Base-by-base conservation (phyloP, 2,888 invertebrate species). In the Nymphalis urticae region DNA sequence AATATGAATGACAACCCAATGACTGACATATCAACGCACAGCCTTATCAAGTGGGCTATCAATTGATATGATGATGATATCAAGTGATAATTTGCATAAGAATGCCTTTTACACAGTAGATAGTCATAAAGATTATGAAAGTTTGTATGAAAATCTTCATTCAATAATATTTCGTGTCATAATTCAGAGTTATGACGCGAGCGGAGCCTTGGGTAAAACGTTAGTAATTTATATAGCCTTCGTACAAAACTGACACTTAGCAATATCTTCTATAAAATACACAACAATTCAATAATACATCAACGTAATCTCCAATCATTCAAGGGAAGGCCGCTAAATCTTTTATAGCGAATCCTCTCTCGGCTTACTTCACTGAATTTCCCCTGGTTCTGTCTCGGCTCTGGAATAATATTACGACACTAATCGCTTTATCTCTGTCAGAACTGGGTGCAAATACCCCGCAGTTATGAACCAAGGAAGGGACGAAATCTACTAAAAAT, bases 351-450 rank as follows among this genome's bases (percentile, higher is more conserved):
- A 58, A n/a, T 56, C 48, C 36, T 42, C 42, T 24, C 56, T 64
- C 61, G 48, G 48, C 61, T 58, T 54, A 69, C 69, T 69, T 62
- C 56, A 62, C 48, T 69, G 54, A 65, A 69, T 65, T 69, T 69
- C 58, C 62, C 64, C 24, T 67, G 62, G 62, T 56, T 62, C 58
- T 50, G 67, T 59, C 58, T 58, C 62, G 62, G 24, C 48, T 58
- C 66, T 68, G 58, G 50, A 65, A 68, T 66, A 76, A 76, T 77
- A 74, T 78, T 77, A 77, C 78, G 78, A 75, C 77, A 74, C 75
- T 80, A 80, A 80, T 79, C 80, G 76, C 66, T 76, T 79, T 79
- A 79, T 78, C 77, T 74, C 42, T 60, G 59, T 32, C 63, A 60
- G 58, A 59, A 62, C 62, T 65, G 68, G 68, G 65, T 50, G 58